These are phyloP conservation scores for Calyptommatus sinebrachiatus DNA, from an alignment of 2,113 vertebrate species.

Conservation along the genomic window DNA sequence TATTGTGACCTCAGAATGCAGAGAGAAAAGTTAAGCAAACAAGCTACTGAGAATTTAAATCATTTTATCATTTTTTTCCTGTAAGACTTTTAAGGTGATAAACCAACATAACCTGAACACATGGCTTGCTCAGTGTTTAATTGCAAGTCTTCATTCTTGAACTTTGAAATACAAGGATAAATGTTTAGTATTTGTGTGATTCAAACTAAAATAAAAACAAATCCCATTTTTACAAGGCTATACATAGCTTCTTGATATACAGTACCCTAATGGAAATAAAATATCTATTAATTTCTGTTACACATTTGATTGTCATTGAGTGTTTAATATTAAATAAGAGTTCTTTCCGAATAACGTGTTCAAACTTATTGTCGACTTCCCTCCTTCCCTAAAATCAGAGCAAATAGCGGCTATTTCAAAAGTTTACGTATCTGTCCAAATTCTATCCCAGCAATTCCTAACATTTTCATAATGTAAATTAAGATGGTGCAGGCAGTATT, in stretches of 20 bases:
- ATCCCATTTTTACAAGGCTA: conserved; percentile 80
- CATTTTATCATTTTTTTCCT: conserved; percentile 71
- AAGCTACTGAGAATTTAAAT: conserved; percentile 80
- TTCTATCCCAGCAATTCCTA: neutral
- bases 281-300: conserved; percentile 83
- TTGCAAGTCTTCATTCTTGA: conserved; percentile 81
- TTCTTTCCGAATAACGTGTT: conserved; percentile 76
- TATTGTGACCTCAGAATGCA: conserved; percentile 76
- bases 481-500: neutral
- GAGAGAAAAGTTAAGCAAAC: conserved; percentile 73
- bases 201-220: conserved; percentile 64
- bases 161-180: conserved; percentile 78
- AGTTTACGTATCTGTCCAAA: neutral
- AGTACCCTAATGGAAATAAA: conserved; percentile 78
- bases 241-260: conserved; percentile 77
- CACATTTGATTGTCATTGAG: conserved; percentile 78
- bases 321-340: conserved; percentile 70
- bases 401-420: neutral
- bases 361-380: conserved; percentile 66
- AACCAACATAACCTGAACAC: conserved; percentile 75
- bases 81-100: conserved; percentile 80
- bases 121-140: conserved; percentile 82
- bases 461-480: neutral
- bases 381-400: conserved; percentile 45
- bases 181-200: conserved; percentile 81